Evolutionary conservation across 2,888 invertebrate genomes (phyloP).

Genomic region (Phaonia tiefii): DNA sequence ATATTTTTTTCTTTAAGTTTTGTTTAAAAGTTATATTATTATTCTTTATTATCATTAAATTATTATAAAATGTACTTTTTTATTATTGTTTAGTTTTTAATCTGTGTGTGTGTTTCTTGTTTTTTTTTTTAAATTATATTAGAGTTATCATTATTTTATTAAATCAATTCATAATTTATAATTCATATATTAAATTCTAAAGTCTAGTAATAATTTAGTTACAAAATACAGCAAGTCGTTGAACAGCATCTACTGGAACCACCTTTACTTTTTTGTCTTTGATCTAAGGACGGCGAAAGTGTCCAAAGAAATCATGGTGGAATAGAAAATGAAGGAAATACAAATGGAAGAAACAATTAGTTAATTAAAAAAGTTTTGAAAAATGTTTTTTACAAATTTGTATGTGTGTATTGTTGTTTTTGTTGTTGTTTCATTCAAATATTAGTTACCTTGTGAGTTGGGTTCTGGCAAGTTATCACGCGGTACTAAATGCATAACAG

Average conservation of each 20-base stretch:
- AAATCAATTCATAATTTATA: constrained; percentile 35
- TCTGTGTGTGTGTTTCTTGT: no score
- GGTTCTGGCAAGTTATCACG: constrained; percentile 99
- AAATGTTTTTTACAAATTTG: not conserved
- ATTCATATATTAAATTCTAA: constrained; percentile 66
- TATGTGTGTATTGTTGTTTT: not conserved
- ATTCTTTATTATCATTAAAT: constrained; percentile 14
- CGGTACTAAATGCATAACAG: constrained; percentile 99
- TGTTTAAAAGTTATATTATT: no score
- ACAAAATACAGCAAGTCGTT: constrained; percentile 95
- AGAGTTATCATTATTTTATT: constrained; percentile 16
- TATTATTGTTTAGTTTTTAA: constrained; percentile 31
- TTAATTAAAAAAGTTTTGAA: constrained; percentile 10
- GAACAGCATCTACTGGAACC: constrained; percentile 97
- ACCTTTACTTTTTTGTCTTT: constrained; percentile 97
- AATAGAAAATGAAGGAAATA: constrained; percentile 78
- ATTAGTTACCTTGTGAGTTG: constrained; percentile 92
- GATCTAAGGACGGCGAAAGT: constrained; percentile 84
- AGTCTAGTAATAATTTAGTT: constrained; percentile 81
- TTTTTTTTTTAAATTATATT: constrained; percentile 16
- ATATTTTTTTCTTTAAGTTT: no score
- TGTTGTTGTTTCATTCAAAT: constrained; percentile 7
- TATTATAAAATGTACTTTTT: constrained; percentile 54
- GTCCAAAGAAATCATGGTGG: not conserved
- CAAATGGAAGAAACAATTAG: constrained; percentile 4